These are phyloP conservation scores for Lasiurus cinereus DNA, from an alignment of 2,113 vertebrate genomes.

Conservation along the genomic window DNA sequence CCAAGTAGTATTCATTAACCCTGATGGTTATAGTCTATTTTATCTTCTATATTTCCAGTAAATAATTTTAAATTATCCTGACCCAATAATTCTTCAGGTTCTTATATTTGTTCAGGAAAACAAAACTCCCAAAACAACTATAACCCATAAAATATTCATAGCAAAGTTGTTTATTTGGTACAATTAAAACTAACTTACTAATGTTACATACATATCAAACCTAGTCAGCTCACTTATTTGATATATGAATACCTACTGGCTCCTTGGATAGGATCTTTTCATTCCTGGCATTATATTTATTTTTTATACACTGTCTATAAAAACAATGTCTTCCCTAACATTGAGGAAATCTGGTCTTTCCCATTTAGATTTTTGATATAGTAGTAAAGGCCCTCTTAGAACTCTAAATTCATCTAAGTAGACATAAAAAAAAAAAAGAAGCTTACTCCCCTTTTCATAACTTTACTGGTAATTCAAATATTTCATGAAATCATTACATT, in stretches of 20 bases:
- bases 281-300: background rate
- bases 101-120: background rate
- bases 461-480: slow-evolving; percentile 16
- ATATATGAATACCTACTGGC: background rate
- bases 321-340: background rate
- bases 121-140: background rate
- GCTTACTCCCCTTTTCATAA: background rate
- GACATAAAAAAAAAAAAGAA: background rate
- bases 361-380: background rate
- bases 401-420: background rate
- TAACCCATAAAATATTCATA: background rate
- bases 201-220: background rate
- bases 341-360: background rate
- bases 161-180: background rate
- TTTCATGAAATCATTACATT: background rate
- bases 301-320: background rate
- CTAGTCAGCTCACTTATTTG: background rate
- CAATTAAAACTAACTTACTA: background rate
- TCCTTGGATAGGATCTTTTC: background rate
- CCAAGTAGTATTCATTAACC: background rate
- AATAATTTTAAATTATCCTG: background rate
- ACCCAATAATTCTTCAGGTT: background rate
- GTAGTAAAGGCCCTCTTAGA: background rate
- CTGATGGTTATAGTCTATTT: background rate
- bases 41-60: slow-evolving; percentile 8